phyloP scores from a whole-genome alignment of 1,140 invertebrate genomes.

The Drosophila seguyi region DNA sequence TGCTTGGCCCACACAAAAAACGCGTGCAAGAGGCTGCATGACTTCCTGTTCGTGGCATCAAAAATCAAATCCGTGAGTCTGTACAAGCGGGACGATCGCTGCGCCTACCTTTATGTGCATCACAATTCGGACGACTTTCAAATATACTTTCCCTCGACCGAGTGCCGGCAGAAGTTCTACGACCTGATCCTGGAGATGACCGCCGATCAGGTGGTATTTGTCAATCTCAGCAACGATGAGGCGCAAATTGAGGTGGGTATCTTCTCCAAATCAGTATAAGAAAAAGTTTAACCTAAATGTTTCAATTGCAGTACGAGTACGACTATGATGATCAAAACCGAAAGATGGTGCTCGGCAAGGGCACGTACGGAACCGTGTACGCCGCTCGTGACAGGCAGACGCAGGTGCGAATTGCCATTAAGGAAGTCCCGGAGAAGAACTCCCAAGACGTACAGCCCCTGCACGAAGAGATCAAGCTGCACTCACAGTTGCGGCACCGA shows the following conservation, averaged over 20 bases:
- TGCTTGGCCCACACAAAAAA: conserved; percentile 92
- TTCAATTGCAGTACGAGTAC: conserved; percentile 93
- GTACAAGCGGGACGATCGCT: conserved; percentile 98
- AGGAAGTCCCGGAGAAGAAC: conserved; percentile 98
- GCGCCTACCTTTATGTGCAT: conserved; percentile 98
- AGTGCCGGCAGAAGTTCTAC: conserved; percentile 93
- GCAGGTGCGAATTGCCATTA: conserved; percentile 98
- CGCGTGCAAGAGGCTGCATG: conserved; percentile 93
- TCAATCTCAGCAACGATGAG: conserved; percentile 88
- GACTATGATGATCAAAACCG: conserved; percentile 96
- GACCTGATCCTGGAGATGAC: conserved; percentile 93
- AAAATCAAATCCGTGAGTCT: conserved; percentile 97
- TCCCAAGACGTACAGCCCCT: conserved; percentile 98
- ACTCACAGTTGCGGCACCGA: conserved; percentile 97
- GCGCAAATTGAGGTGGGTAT: conserved; percentile 70
- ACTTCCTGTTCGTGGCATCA: conserved; percentile 96
- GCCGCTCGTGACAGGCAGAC: conserved; percentile 97
- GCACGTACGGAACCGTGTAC: conserved; percentile 98
- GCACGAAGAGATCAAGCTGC: conserved; percentile 99
- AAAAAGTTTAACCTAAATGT: background rate
- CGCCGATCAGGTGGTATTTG: conserved; percentile 93
- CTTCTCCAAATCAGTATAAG: fast-evolving
- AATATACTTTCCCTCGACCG: conserved; percentile 97
- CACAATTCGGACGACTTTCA: conserved; percentile 99
- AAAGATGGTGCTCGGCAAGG: conserved; percentile 95